Conservation (phyloP, 1,140 invertebrate genomes). For the Polyergus mexicanus region DNA sequence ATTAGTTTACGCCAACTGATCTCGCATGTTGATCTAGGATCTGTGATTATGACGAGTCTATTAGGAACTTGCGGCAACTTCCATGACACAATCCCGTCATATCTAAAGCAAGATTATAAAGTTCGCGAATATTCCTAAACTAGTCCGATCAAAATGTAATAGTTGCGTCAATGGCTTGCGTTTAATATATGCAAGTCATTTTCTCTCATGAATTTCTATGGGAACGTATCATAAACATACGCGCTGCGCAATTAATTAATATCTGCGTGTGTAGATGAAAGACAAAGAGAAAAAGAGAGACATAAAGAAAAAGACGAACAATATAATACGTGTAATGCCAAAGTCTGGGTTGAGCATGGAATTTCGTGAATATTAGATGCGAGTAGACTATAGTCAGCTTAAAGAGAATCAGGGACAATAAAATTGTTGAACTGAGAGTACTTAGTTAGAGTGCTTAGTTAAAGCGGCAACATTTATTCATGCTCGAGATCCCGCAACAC, state of each 20-base stretch:
- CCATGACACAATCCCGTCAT: constrained; percentile 48
- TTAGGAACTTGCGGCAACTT: constrained; percentile 48
- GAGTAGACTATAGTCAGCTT: background rate
- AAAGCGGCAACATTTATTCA: constrained; percentile 39
- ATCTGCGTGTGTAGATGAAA: background rate
- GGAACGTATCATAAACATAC: background rate
- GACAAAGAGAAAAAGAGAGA: too few relatives aligned
- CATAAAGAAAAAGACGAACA: background rate
- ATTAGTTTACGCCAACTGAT: background rate
- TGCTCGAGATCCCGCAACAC: background rate
- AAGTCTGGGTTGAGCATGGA: background rate
- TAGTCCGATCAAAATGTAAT: constrained; percentile 50
- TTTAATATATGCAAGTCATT: background rate
- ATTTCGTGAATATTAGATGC: background rate
- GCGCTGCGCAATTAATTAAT: constrained; percentile 28
- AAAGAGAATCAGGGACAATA: background rate
- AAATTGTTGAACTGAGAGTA: constrained; percentile 44
- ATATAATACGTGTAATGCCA: background rate
- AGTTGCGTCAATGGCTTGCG: constrained; percentile 25
- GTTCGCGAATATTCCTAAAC: constrained; percentile 26
- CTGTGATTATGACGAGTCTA: constrained; percentile 19
- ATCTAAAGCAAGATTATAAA: constrained; percentile 47
- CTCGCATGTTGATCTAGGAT: constrained; percentile 9
- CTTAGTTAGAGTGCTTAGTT: constrained; percentile 3
- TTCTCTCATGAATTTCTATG: background rate